Conservation (phyloP, 2,113 vertebrate species). For the Gymnogyps californianus region DNA sequence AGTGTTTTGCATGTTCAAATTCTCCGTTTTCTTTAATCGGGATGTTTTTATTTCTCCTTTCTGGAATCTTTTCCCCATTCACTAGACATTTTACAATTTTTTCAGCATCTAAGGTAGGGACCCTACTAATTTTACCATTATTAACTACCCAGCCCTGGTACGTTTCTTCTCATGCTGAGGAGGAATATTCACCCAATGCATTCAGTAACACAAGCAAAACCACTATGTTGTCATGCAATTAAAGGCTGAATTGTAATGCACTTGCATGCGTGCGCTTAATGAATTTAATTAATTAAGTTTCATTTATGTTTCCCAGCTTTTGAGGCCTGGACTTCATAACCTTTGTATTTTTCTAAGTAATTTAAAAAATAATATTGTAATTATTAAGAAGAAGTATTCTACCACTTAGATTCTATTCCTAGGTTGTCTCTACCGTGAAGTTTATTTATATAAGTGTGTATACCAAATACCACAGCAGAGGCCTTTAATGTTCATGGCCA, state of each 20-base stretch:
- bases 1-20: background rate
- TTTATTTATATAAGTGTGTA: background rate
- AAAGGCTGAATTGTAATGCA: background rate
- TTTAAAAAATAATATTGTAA: background rate
- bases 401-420: background rate
- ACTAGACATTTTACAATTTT: background rate
- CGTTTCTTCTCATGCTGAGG: background rate
- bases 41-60: background rate
- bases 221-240: background rate
- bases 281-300: background rate
- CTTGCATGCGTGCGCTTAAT: background rate
- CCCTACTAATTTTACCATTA: background rate
- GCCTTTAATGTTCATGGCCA: background rate
- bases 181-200: background rate
- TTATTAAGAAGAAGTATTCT: background rate
- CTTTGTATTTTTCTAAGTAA: background rate
- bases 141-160: background rate
- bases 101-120: background rate
- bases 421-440: background rate
- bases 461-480: background rate
- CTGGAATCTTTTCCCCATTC: background rate
- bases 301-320: background rate
- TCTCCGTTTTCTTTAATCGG: background rate
- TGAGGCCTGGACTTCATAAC: background rate
- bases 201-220: background rate